Evolutionary conservation across 2,113 vertebrate genomes (phyloP), one percentile per base, ranked within the genome.

Genomic region (Spea bombifrons): DNA sequence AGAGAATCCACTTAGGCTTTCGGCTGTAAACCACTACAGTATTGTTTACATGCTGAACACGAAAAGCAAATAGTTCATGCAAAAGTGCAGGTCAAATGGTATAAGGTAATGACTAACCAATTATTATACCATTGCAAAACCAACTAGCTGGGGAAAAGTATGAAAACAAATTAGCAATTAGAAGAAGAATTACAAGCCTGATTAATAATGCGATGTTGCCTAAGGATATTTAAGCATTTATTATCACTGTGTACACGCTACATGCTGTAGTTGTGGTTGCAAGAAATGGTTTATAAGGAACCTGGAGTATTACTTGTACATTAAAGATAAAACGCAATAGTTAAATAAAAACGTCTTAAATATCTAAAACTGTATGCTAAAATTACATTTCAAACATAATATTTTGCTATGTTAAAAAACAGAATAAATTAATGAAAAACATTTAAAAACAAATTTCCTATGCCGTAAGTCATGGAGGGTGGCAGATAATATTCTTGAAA

Each of bases 31-130:
- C 9, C 55, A 9, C 15, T 75, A 77, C 71, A 59, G 78, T 71
- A 15, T 52, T 3, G 4, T 78, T 84, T 71, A 67, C 83, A 83
- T 72, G 17, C 4, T 3, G 66, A 2, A 44, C 72, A 75, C 76
- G 63, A 71, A 75, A 81, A 71, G 49, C 17, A 4, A 78, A 82
- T 84, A 71, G 82, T 83, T 85, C 81, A 73, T 80, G 81, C 76
- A 78, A 73, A 82, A 82, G 80, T 45, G 3, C 73, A 83, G 86
- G 82, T 82, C 81, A 78, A 43, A 75, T 52, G 66, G 65, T 47
- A 77, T 86, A 75, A 85, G 71, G 82, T 66, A 82, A 81, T 74
- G 79, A 84, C 78, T 82, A 84, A 86, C 83, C 80, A 86, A 78
- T 78, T 84, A 64, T 68, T 12, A 64, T 82, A 66, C 75, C 73